A percentile compares a stretch with the other conserved stretches of the same genome.
phyloP scores from a whole-genome alignment of 1,140 invertebrate species.

The Patella vulgata region DNA sequence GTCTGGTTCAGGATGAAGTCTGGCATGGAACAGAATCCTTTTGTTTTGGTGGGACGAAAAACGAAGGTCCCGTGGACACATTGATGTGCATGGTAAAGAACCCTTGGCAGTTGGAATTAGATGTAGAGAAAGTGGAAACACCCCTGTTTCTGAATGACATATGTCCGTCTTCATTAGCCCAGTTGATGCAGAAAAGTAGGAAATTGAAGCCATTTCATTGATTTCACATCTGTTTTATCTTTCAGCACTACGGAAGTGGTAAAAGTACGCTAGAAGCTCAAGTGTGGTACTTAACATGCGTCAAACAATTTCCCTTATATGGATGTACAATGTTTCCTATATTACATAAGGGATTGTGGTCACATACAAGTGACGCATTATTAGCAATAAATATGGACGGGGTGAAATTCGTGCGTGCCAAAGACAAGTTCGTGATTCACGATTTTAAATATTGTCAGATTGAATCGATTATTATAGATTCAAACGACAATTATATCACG shows the following conservation, averaged over 20 bases:
- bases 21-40: no score
- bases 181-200: no score
- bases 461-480: constrained; percentile 81
- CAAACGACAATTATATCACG: constrained; percentile 90
- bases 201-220: no score
- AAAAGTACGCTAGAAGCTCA: constrained; percentile 91
- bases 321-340: constrained; percentile 94
- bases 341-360: constrained; percentile 91
- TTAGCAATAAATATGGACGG: constrained; percentile 93
- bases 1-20: no score
- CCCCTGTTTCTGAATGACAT: no score
- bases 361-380: constrained; percentile 79
- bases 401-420: constrained; percentile 69
- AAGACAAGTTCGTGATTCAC: constrained; percentile 58
- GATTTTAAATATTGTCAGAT: constrained; percentile 57
- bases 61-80: no score
- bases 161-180: no score
- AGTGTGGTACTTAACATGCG: constrained; percentile 92
- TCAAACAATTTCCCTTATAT: constrained; percentile 97
- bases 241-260: constrained; percentile 86
- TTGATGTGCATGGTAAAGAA: no score
- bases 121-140: no score
- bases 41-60: no score
- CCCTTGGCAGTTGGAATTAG: no score
- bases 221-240: no score